Evolutionary conservation across 1,140 invertebrate genomes (phyloP), one percentile per base, ranked within the genome.

Genomic region (Hyposmocoma kahamanoa): DNA sequence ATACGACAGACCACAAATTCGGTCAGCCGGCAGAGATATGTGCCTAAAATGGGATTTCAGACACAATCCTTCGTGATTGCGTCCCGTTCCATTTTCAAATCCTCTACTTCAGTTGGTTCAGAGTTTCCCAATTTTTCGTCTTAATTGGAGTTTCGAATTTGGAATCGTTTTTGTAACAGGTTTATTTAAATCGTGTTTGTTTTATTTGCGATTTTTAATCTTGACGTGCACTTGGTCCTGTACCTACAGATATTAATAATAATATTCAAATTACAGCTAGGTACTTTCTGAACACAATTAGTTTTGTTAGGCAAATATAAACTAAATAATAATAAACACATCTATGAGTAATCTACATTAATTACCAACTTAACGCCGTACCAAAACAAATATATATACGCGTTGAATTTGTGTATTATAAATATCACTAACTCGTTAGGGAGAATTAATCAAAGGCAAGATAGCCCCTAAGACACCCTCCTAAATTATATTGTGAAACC

Each of bases 61-160:
- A 42, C 56, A 56, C 55, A 62, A 72, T 68, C 67, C 66, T 62
- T 58, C 47, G 53, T 64, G 60, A 70, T 70, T 70, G 59, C 63
- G 44, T 48, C 56, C 50, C 51, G 60, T 73, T 66, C 64, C 58
- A 61, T 60, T 66, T 68, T 64, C 58, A 64, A 70, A 73, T 64
- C 65, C 60, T 11, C 24, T 24, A 59, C 43, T 52, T 17, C 51
- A 51, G 60, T 56, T 44, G 54, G 55, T 63, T 56, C 32, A 36
- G 18, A n/a, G n/a, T n/a, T n/a, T n/a, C n/a, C n/a, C 32, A 36
- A 13, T 17, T 17, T 15, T 6, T 36, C 15, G 24, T 2, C 3
- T 20, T 45, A 30, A 53, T 56, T 17, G 15, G 39, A 48, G 39
- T 45, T 52, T 44, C 28, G 38, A 43, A 50, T 64, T 61, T 53